Evolutionary conservation across 2,888 invertebrate species (phyloP).

Genomic region (Drosophila vallismaia): DNA sequence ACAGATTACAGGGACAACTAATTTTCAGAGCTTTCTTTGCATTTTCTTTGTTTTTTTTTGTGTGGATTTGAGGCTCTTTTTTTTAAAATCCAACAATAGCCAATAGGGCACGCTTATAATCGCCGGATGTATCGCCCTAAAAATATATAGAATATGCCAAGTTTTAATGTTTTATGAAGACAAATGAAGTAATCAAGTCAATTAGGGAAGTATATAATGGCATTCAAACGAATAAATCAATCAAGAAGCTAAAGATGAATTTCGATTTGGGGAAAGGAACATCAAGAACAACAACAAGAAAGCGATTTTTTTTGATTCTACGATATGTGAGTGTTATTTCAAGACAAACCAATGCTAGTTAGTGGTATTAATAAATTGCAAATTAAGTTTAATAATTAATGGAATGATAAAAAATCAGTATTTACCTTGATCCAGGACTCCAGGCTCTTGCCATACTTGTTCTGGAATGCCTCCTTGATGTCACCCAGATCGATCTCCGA

Average conservation of each 20-base stretch:
- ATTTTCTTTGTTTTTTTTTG: not conserved
- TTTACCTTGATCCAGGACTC: constrained; percentile 93
- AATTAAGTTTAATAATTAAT: not conserved
- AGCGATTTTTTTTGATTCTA: constrained; percentile 12
- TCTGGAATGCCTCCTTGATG: constrained; percentile 95
- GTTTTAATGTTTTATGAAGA: constrained; percentile 70
- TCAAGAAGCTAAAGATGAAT: constrained; percentile 11
- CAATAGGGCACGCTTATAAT: constrained; percentile 95
- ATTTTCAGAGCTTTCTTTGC: constrained; percentile 36
- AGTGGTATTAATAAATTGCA: constrained; percentile 17
- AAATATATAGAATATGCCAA: constrained; percentile 82
- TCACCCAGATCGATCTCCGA: constrained; percentile 96
- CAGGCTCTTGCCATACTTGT: constrained; percentile 91
- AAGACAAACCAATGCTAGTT: constrained; percentile 21
- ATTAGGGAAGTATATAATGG: constrained; percentile 2
- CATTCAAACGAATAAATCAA: constrained; percentile 2
- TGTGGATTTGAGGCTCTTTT: constrained; percentile 38
- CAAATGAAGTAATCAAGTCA: constrained; percentile 48
- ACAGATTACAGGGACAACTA: constrained; percentile 62
- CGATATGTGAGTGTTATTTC: constrained; percentile 18
- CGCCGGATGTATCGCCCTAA: constrained; percentile 96
- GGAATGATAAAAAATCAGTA: constrained; percentile 21
- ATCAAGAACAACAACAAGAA: constrained; percentile 9
- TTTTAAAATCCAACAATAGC: constrained; percentile 88
- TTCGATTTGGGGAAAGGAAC: constrained; percentile 4